Percentiles rank a stretch among this genome's conserved stretches.
phyloP scores from a whole-genome alignment of 2,797 vertebrate species.

The Fistularia commersonii region DNA sequence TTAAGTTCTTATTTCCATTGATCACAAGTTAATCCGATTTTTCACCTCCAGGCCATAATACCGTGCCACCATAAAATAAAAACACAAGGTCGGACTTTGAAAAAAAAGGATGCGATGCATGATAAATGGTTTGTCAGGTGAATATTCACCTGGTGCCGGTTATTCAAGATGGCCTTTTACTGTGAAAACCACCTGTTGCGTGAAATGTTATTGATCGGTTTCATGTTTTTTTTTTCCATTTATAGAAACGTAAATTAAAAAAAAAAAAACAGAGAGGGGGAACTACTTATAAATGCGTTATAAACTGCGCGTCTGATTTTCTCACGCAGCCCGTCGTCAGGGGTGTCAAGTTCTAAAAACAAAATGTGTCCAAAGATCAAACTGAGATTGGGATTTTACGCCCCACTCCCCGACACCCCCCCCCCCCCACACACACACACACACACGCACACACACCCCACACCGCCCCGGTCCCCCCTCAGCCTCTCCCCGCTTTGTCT shows the following conservation, averaged over 20 bases:
- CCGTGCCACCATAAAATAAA: slow-evolving; percentile 26
- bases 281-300: too few species aligned
- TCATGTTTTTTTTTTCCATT: too few species aligned
- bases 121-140: too few species aligned
- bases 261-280: too few species aligned
- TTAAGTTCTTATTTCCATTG: slow-evolving; percentile 93
- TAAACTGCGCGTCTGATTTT: neutral
- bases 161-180: neutral
- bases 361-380: slow-evolving; percentile 68
- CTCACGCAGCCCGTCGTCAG: slow-evolving; percentile 19
- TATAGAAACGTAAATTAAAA: too few species aligned
- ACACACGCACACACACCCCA: too few species aligned
- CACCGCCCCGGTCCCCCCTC: too few species aligned
- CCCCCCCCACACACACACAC: too few species aligned
- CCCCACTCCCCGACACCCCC: too few species aligned
- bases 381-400: slow-evolving; percentile 60
- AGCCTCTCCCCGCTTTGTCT: slow-evolving; percentile 29
- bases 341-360: slow-evolving; percentile 32
- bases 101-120: neutral
- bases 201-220: neutral
- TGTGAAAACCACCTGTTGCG: slow-evolving; percentile 50
- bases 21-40: slow-evolving; percentile 96
- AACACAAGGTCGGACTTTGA: slow-evolving; percentile 15
- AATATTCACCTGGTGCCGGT: too few species aligned
- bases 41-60: slow-evolving; percentile 62